Evolutionary conservation across 2,113 vertebrate species (phyloP).

Genomic region (Epinephelus fuscoguttatus): DNA sequence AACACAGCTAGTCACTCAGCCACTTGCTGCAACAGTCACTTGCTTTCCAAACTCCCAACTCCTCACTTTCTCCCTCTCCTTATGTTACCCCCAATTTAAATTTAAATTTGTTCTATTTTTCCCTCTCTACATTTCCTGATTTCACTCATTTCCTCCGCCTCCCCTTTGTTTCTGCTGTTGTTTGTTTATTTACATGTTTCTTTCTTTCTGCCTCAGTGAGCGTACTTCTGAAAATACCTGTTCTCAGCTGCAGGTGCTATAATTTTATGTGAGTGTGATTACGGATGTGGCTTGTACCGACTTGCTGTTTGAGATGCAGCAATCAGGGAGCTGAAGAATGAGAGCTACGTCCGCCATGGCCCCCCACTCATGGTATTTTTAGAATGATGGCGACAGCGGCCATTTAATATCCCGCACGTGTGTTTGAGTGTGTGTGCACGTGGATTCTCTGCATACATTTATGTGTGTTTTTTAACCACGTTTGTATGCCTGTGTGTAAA

Average conservation of each 20-base stretch:
- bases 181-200: slow-evolving; percentile 16
- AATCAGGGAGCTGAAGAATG: slow-evolving; percentile 47
- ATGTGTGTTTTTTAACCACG: background rate
- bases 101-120: slow-evolving; percentile 1
- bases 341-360: background rate
- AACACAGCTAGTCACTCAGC: background rate
- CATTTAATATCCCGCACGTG: slow-evolving; percentile 42
- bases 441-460: background rate
- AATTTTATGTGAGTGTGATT: slow-evolving; percentile 39
- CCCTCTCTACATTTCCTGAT: background rate
- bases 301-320: slow-evolving; percentile 34
- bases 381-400: slow-evolving; percentile 20
- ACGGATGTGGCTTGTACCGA: background rate
- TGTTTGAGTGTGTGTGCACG: background rate
- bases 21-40: background rate
- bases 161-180: slow-evolving; percentile 1
- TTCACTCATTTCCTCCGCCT: background rate
- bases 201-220: slow-evolving; percentile 16
- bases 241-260: slow-evolving; percentile 26
- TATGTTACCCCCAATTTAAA: background rate
- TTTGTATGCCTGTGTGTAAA: background rate
- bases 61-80: background rate
- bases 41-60: background rate
- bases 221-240: slow-evolving; percentile 54
- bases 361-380: slow-evolving; percentile 36